Evolutionary conservation across 2,113 vertebrate genomes (phyloP), one percentile per base, ranked within the genome.

Genomic region (Tenebrosternarchus preto): DNA sequence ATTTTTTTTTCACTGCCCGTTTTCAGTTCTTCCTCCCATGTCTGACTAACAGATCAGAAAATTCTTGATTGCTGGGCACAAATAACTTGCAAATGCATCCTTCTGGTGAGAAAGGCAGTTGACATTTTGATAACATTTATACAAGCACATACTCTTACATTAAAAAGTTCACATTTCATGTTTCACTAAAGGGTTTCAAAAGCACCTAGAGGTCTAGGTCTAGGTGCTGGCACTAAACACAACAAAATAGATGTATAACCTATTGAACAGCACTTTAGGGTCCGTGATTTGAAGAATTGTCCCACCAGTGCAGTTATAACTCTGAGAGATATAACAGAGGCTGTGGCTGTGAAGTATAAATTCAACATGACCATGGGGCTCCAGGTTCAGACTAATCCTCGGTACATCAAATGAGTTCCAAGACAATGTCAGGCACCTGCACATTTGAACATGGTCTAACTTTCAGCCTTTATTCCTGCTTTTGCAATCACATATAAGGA

Each of bases 41-140:
- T 78, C 59, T 80, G 72, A 88, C 86, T 84, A 87, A 78, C 79
- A 80, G 86, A 83, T 85, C 83, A 81, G 73, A 85, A 46, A 84
- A 75, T 68, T 36, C 70, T 69, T 75, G 70, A 83, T 74, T 78
- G 76, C 70, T 57, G 53, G 61, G 43, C 33, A 74, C 46, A 74
- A 83, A 73, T 78, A 82, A 63, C 57, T 36, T 77, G 25, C 22
- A 77, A 36, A 73, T 29, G 33, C 36, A 57, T 36, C 11, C 55
- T 74, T 67, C 73, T 36, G 63, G 46, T 6, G 31, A 75, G 11
- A 78, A 69, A 46, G 39, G 36, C 25, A 59, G 31, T 20, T 12
- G 33, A 43, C 33, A 24, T 46, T 67, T 74, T 57, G 17, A 25
- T 78, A 36, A 67, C 53, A 69, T 83, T 53, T 57, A 68, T 33